phyloP scores from a whole-genome alignment of 2,113 vertebrate species.

The Chionodraco myersi region DNA sequence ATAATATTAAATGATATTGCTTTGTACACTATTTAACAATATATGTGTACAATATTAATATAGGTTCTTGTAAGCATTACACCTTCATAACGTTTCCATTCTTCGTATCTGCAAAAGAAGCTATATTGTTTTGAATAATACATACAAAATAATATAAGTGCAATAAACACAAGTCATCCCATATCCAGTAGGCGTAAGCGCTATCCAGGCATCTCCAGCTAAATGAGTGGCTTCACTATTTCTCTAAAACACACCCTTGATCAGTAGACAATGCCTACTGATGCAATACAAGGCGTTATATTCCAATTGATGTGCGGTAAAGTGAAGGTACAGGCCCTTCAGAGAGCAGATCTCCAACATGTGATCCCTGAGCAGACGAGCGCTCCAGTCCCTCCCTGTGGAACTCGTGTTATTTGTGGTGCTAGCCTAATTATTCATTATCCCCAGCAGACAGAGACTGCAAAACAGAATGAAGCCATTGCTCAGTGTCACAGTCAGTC shows the following conservation, averaged over 20 bases:
- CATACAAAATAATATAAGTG: too few species aligned
- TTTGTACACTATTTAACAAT: background rate
- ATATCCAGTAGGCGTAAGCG: too few species aligned
- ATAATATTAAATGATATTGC: background rate
- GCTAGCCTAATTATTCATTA: slow-evolving; percentile 80
- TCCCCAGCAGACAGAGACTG: slow-evolving; percentile 76
- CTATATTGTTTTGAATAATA: background rate
- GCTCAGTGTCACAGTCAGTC: slow-evolving; percentile 94
- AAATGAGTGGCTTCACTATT: background rate
- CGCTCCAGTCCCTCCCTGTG: slow-evolving; percentile 66
- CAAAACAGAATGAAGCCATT: slow-evolving; percentile 90
- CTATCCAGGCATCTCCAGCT: background rate
- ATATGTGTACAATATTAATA: too few species aligned
- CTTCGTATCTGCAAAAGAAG: too few species aligned
- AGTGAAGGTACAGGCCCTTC: slow-evolving; percentile 7
- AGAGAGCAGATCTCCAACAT: slow-evolving; percentile 30
- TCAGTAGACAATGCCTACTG: too few species aligned
- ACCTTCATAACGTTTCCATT: too few species aligned
- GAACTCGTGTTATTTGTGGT: slow-evolving; percentile 70
- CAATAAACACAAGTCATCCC: too few species aligned
- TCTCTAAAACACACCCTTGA: background rate
- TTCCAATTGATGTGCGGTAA: background rate
- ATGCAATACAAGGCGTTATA: background rate
- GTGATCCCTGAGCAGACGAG: slow-evolving; percentile 55
- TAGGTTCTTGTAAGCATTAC: background rate